Conservation (phyloP, 2,888 invertebrate species). For the Agrochola macilenta region DNA sequence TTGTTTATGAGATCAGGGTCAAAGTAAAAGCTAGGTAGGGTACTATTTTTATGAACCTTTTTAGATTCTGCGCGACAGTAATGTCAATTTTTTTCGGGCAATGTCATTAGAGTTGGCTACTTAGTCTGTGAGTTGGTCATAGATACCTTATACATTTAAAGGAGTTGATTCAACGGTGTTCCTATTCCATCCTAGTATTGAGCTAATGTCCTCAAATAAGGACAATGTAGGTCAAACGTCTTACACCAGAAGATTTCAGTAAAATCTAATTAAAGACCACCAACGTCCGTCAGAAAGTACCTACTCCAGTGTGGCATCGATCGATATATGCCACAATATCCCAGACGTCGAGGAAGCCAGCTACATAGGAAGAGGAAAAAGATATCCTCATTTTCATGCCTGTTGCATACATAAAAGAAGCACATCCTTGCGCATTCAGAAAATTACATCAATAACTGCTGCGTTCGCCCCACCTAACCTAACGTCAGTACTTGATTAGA, state of each 20-base stretch:
- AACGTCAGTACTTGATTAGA: constrained; percentile 25
- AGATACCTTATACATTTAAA: no score
- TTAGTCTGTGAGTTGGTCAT: no score
- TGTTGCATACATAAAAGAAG: constrained; percentile 35
- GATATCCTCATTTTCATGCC: constrained; percentile 25
- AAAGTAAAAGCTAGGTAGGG: background rate
- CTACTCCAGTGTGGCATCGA: background rate
- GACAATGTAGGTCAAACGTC: background rate
- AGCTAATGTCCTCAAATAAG: constrained; percentile 2
- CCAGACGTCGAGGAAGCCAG: background rate
- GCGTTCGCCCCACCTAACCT: constrained; percentile 10
- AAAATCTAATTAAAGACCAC: background rate
- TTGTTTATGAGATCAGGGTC: background rate
- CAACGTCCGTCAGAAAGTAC: background rate
- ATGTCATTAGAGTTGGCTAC: no score
- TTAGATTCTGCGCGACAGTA: background rate
- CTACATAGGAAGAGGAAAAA: background rate
- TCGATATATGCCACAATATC: constrained; percentile 6
- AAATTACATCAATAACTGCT: constrained; percentile 60
- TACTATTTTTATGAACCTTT: background rate
- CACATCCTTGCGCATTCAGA: constrained; percentile 41
- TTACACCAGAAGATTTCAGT: background rate
- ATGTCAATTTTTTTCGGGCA: background rate
- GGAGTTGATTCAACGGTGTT: background rate
- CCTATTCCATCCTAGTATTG: background rate